Evolutionary conservation across 2,113 vertebrate genomes (phyloP).

Genomic region (Aptenodytes patagonicus): DNA sequence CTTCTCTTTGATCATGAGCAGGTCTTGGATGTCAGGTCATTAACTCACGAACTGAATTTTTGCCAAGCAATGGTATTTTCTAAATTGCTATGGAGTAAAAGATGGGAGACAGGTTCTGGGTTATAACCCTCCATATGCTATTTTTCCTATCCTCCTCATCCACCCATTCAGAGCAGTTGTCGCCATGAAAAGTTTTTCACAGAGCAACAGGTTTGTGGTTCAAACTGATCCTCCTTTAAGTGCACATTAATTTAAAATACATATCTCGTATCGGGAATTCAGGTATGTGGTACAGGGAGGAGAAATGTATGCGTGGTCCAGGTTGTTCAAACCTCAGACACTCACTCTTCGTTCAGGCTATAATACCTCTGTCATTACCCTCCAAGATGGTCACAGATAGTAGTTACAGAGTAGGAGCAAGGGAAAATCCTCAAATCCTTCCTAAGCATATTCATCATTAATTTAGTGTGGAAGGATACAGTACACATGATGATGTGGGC

Average conservation of each 20-base stretch:
- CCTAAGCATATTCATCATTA: neutral
- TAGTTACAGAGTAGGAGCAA: neutral
- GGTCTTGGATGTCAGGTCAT: neutral
- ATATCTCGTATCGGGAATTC: neutral
- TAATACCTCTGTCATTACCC: neutral
- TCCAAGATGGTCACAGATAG: neutral
- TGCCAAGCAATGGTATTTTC: neutral
- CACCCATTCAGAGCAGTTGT: neutral
- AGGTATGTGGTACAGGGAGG: too few relatives aligned
- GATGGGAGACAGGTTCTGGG: neutral
- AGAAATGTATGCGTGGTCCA: neutral
- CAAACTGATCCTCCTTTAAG: neutral
- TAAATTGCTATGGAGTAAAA: neutral
- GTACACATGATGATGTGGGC: too few relatives aligned
- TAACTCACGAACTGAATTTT: neutral
- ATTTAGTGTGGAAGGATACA: neutral
- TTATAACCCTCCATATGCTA: neutral
- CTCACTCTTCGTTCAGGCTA: rapidly evolving
- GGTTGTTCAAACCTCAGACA: neutral
- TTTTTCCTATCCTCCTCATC: neutral
- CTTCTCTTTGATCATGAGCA: neutral
- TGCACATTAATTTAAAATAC: neutral
- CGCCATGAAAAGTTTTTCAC: neutral
- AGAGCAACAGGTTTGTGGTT: neutral
- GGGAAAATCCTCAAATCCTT: neutral